Evolutionary conservation across 2,113 vertebrate genomes (phyloP), one percentile per base, ranked within the genome.

Genomic region (Hippocampus mohnikei): DNA sequence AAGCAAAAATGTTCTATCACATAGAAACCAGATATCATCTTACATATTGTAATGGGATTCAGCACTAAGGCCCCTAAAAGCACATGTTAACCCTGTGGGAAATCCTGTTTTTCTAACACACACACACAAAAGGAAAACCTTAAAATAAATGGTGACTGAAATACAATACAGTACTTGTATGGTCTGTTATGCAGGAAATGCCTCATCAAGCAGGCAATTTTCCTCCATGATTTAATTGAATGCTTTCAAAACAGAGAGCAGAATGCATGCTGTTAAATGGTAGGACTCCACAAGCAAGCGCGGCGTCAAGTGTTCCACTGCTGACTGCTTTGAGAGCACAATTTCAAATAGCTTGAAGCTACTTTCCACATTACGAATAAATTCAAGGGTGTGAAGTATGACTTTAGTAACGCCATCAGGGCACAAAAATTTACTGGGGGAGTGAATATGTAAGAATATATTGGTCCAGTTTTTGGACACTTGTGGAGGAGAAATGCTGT

Each of bases 231-330:
- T 76, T 76, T 77, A 46, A 78, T 80, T 63, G 66, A n/a, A 78
- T 74, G 73, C 78, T 76, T 81, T 71, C 72, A 74, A 67, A 78
- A 56, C 78, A 76, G 80, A 71, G 73, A 52, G 53, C 69, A 41
- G 66, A 25, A 48, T 67, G 67, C 68, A 75, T 80, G 74, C 81
- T 71, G 74, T 70, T 80, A 71, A 73, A 77, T 67, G 62, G 48
- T 66, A 46, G 21, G 63, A 71, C 81, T 82, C 79, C 66, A 83
- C 83, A 81, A 69, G 23, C 70, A 70, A 41, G 59, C 46, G 67
- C 20, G 8, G 40, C 65, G 27, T 41, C 73, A 78, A 79, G 86
- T 72, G 70, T 70, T 73, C 79, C 71, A 68, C 64, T 78, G 42
- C 63, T 9, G 42, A 74, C 29, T 80, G 71, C 65, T 77, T 80